These are phyloP conservation scores for Osmerus mordax DNA, from an alignment of 2,113 vertebrate species.

Conservation along the genomic window DNA sequence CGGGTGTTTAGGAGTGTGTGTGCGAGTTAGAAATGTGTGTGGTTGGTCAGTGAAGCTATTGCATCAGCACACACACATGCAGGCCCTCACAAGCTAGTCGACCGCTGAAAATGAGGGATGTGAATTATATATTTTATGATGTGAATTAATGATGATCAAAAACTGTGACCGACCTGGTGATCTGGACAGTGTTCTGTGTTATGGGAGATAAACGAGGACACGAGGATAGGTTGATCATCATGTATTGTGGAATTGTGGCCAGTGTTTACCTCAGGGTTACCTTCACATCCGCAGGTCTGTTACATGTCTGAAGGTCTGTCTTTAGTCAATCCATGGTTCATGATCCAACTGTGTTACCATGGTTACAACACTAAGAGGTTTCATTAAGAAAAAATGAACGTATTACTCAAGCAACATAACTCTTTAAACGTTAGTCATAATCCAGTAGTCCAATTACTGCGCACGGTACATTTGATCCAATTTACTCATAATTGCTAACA, in stretches of 20 bases:
- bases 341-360: no score
- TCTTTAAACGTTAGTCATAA: neutral
- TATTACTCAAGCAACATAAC: no score
- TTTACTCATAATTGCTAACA: slow-evolving; percentile 13
- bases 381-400: no score
- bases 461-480: slow-evolving; percentile 16
- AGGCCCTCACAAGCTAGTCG: neutral
- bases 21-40: neutral
- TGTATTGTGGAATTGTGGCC: no score
- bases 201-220: neutral
- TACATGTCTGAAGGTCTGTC: no score
- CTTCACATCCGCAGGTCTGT: no score
- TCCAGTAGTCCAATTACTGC: neutral
- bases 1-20: neutral
- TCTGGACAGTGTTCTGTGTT: neutral
- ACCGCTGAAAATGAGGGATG: neutral
- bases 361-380: no score
- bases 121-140: neutral
- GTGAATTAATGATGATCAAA: neutral
- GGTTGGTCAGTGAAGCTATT: slow-evolving; percentile 1
- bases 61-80: neutral
- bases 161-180: neutral
- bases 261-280: no score
- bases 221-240: no score
- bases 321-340: no score